phyloP scores from a whole-genome alignment of 2,888 invertebrate species.

The Macaria notata region DNA sequence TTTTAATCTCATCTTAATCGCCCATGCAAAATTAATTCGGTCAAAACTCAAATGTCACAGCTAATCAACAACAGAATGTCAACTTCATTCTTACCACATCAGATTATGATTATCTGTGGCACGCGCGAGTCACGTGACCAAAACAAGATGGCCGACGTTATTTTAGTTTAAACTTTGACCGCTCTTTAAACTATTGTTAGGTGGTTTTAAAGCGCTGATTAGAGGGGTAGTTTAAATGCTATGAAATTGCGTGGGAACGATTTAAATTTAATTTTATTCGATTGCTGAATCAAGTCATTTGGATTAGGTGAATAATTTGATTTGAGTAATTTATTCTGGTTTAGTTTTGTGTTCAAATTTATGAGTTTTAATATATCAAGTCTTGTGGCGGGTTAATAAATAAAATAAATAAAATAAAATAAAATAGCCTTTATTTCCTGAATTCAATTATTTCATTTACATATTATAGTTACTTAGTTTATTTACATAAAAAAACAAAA shows the following conservation, averaged over 20 bases:
- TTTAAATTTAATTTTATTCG: conserved; percentile 5
- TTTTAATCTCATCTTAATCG: conserved; percentile 4
- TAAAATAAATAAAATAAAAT: too few species aligned
- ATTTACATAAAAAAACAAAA: too few species aligned
- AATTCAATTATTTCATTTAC: too few species aligned
- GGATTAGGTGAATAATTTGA: conserved; percentile 1
- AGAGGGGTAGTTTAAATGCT: conserved; percentile 30
- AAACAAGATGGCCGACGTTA: conserved; percentile 36
- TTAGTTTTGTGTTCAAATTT: too few species aligned
- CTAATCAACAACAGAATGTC: conserved; percentile 26
- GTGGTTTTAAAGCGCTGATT: conserved; percentile 47
- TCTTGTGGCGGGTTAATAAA: too few species aligned
- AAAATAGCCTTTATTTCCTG: too few species aligned
- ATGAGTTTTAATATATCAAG: too few species aligned
- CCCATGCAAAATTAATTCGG: conserved; percentile 18
- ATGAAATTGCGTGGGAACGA: conserved; percentile 34
- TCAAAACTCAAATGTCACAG: conserved; percentile 32
- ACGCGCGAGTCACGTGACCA: conserved; percentile 37
- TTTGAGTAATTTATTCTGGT: neutral
- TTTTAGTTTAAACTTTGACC: conserved; percentile 42
- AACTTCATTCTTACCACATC: conserved; percentile 16
- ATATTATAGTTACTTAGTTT: too few species aligned
- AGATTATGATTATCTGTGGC: conserved; percentile 23
- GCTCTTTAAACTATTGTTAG: conserved; percentile 54
- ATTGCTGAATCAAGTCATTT: conserved; percentile 4